Evolutionary conservation across 2,113 vertebrate genomes (phyloP).

Genomic region (Pseudopipra pipra): DNA sequence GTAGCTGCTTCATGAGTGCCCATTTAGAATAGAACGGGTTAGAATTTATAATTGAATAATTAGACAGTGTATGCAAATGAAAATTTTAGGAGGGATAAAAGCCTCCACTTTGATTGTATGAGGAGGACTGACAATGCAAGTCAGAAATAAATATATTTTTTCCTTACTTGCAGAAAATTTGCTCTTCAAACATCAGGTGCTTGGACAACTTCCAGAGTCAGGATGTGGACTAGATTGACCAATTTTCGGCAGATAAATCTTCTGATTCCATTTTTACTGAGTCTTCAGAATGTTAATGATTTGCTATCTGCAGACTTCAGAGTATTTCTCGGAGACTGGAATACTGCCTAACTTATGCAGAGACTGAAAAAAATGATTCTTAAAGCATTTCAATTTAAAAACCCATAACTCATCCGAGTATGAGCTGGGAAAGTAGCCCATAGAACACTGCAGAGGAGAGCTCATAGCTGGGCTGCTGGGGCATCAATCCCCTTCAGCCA

Average conservation of each 20-base stretch:
- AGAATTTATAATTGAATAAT: neutral
- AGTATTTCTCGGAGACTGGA: slow-evolving; percentile 9
- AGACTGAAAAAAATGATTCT: neutral
- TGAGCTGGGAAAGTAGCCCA: neutral
- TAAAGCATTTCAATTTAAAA: slow-evolving; percentile 23
- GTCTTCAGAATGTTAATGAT: slow-evolving; percentile 51
- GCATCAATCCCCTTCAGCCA: neutral
- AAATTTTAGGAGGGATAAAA: neutral
- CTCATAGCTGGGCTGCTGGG: neutral
- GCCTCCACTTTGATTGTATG: neutral
- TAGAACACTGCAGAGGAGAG: neutral
- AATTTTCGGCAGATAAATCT: slow-evolving; percentile 44
- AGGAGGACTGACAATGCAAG: neutral
- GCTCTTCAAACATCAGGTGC: slow-evolving; percentile 36
- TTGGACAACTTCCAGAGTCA: slow-evolving; percentile 49
- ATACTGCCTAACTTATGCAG: neutral
- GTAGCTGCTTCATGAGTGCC: neutral
- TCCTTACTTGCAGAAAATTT: slow-evolving; percentile 29
- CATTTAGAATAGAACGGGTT: neutral
- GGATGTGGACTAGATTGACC: slow-evolving; percentile 20
- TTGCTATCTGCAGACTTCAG: slow-evolving; percentile 33
- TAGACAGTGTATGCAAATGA: neutral
- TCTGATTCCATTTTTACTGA: slow-evolving; percentile 25
- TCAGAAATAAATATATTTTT: slow-evolving; percentile 11
- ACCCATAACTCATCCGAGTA: neutral